A percentile compares a stretch with the other conserved stretches of the same genome.
Evolutionary conservation across 2,113 vertebrate genomes (phyloP).

Genomic region (Poicephalus gulielmi): DNA sequence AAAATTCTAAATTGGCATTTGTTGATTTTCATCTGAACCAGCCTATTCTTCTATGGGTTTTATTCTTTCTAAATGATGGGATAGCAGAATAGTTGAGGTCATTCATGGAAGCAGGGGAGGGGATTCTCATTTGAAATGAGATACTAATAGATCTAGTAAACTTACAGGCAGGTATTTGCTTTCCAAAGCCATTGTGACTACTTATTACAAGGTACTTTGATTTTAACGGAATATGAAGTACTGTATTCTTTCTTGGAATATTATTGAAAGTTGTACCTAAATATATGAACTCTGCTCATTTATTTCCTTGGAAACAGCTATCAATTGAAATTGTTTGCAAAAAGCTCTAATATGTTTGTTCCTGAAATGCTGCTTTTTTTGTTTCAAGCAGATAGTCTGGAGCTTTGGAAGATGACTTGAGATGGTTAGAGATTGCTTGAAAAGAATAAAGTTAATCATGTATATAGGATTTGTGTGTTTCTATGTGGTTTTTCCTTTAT

Average conservation of each 20-base stretch:
- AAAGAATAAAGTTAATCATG: background rate
- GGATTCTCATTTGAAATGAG: background rate
- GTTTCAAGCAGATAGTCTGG: background rate
- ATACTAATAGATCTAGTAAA: background rate
- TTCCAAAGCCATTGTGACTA: background rate
- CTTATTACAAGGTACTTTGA: background rate
- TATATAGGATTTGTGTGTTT: background rate
- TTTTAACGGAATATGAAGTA: background rate
- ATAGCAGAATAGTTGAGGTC: slow-evolving; percentile 36
- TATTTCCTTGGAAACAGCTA: background rate
- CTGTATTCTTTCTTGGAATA: background rate
- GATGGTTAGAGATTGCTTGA: background rate
- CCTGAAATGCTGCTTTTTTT: background rate
- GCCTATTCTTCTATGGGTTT: background rate
- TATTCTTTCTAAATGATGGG: slow-evolving; percentile 1
- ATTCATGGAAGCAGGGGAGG: background rate
- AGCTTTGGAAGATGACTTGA: background rate
- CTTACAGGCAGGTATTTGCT: slow-evolving; percentile 12
- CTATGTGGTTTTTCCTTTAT: background rate
- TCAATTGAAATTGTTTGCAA: background rate
- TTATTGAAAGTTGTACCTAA: background rate
- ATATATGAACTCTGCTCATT: background rate
- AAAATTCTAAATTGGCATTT: background rate
- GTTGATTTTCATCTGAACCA: background rate
- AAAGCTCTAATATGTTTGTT: background rate